Base-by-base conservation (phyloP, 64 coral and sea anemone species). In the Dendronephthya gigantea region DNA sequence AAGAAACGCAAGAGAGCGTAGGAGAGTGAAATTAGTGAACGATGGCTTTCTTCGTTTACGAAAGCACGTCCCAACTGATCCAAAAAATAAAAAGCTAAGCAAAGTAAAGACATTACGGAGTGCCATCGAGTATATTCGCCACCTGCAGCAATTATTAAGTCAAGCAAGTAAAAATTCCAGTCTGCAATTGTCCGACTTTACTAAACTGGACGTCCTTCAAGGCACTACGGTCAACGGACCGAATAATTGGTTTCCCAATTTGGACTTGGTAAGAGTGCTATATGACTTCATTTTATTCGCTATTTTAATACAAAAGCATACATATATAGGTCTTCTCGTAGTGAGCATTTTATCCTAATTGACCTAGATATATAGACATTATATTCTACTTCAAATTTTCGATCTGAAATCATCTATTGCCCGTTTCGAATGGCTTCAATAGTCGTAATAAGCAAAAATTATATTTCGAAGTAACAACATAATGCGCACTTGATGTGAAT, bases 21-120 rank as follows among this genome's bases (percentile, higher is more conserved):
- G 93, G 50, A 83, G 94, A 87, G 94, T 98, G 28, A 98, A 98
- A 88, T 87, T 98, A 23, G 94, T 98, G 6, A 98, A 98, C 52
- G 94, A 98, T 70, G 94, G 94, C 35, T 98, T 98, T 84, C 90
- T 91, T 81, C 87, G 94, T 1, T 81, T 98, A 33, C 82, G 94
- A 82, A 98, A 98, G 90, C 94, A 98, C 75, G 94, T 98, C 35
- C 94, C 94, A 17, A 98, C 94, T 62, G 94, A 98, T 39, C 94
- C 94, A 34, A 98, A 98, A 83, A 98, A 98, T 83, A 98, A 98
- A 87, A 98, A 98, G 93, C 65, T 98, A 83, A 93, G 92, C 30
- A 98, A 98, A 91, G 94, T 98, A 59, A 98, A 98, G 87, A 98
- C 94, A 14, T 79, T 98, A 34, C 92, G 94, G n/a, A 98, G 94